These are phyloP conservation scores for Scaptomyza tumidula DNA, from an alignment of 2,888 invertebrate genomes.

Conservation along the genomic window DNA sequence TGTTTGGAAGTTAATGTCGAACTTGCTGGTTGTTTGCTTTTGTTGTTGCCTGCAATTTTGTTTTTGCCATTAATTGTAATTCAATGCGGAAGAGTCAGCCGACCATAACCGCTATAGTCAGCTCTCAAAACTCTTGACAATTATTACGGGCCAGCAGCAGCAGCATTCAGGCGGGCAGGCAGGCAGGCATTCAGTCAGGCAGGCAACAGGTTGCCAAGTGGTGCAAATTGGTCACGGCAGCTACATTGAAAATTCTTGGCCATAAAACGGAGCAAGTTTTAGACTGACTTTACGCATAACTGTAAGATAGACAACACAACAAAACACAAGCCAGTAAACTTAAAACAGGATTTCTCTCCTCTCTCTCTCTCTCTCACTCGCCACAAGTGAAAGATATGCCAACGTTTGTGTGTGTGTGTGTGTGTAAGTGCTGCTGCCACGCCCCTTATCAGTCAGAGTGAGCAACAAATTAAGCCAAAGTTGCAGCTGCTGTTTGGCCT, in stretches of 20 bases:
- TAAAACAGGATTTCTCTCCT: slow-evolving; percentile 59
- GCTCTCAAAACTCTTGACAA: slow-evolving; percentile 57
- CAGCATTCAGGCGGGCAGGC: not conserved
- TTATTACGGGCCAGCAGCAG: slow-evolving; percentile 60
- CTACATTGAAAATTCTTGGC: slow-evolving; percentile 53
- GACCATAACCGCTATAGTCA: slow-evolving; percentile 53
- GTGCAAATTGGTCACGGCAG: slow-evolving; percentile 62
- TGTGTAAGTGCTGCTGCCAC: slow-evolving; percentile 44
- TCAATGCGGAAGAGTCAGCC: slow-evolving; percentile 76
- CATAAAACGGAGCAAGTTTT: slow-evolving; percentile 73
- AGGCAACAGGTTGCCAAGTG: slow-evolving; percentile 66
- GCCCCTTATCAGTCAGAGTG: slow-evolving; percentile 57
- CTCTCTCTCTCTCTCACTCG: not conserved
- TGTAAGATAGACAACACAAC: slow-evolving; percentile 69
- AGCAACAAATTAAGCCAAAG: slow-evolving; percentile 67
- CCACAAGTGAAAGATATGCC: slow-evolving; percentile 16
- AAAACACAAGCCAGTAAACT: slow-evolving; percentile 25
- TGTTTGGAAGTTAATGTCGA: slow-evolving; percentile 35
- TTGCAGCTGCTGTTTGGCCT: slow-evolving; percentile 49
- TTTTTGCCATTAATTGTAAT: slow-evolving; percentile 74
- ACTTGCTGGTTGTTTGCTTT: slow-evolving; percentile 14
- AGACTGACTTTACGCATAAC: slow-evolving; percentile 73
- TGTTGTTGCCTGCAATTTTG: slow-evolving; percentile 17
- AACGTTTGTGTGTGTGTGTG: slow-evolving; percentile 11
- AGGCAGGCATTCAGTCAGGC: not conserved